A percentile compares a stretch with the other conserved stretches of the same genome.
Evolutionary conservation across 2,113 vertebrate species (phyloP).

Genomic region (Bufo gargarizans): DNA sequence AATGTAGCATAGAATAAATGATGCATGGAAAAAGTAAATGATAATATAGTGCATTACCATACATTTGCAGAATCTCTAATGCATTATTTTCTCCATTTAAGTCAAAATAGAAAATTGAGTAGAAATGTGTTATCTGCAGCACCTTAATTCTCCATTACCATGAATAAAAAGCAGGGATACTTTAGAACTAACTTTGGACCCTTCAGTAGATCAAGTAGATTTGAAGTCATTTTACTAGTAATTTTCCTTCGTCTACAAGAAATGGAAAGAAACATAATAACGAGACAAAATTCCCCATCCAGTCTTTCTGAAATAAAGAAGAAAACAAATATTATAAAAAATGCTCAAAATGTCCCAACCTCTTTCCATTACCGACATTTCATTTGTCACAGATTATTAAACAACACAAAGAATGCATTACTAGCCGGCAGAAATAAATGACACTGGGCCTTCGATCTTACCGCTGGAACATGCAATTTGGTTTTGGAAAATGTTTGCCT

Average conservation of each 20-base stretch:
- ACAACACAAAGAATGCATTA: conserved; percentile 60
- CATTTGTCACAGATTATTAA: conserved; percentile 62
- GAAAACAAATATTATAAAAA: conserved; percentile 52
- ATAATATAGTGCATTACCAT: conserved; percentile 33
- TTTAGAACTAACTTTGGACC: neutral
- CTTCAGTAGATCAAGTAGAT: conserved; percentile 23
- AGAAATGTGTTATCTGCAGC: neutral
- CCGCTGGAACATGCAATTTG: conserved; percentile 59
- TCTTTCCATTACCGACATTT: conserved; percentile 57
- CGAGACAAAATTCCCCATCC: neutral
- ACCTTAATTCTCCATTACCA: conserved; percentile 26
- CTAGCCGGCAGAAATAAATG: conserved; percentile 62
- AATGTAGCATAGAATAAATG: conserved; percentile 3
- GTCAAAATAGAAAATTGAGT: neutral
- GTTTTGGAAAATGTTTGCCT: conserved; percentile 61
- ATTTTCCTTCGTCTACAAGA: conserved; percentile 5
- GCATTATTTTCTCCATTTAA: neutral
- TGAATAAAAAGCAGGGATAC: neutral
- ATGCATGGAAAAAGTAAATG: neutral
- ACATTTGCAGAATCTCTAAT: conserved; percentile 1
- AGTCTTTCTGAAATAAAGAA: conserved; percentile 23
- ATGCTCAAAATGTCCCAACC: conserved; percentile 47
- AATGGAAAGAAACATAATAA: conserved; percentile 28
- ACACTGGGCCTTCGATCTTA: conserved; percentile 59
- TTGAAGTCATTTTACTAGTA: conserved; percentile 7